Evolutionary conservation across 2,888 invertebrate genomes (phyloP).

Genomic region (Rotaria magnacalcarata): DNA sequence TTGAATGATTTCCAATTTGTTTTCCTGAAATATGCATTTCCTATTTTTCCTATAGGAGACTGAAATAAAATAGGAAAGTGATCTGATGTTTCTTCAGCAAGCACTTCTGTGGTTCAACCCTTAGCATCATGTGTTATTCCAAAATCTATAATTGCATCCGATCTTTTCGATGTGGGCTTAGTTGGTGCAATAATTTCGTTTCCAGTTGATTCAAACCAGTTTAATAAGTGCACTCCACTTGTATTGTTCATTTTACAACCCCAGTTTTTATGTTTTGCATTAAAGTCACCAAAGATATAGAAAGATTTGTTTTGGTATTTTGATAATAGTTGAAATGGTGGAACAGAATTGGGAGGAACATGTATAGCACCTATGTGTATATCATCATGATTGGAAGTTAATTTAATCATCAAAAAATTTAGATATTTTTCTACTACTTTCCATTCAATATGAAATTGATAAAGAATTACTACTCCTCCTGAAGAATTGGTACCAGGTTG

Average conservation of each 20-base stretch:
- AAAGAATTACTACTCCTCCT: neutral
- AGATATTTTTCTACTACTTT: neutral
- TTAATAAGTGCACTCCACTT: neutral
- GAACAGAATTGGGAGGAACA: neutral
- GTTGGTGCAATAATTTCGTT: neutral
- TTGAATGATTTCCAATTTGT: neutral
- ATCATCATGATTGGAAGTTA: neutral
- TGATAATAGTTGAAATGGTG: neutral
- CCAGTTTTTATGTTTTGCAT: neutral
- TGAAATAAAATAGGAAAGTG: neutral
- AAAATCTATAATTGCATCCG: neutral
- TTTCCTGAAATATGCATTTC: neutral
- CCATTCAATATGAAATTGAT: neutral
- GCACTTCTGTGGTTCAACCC: neutral
- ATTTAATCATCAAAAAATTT: neutral
- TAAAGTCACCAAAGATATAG: neutral
- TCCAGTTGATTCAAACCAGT: neutral
- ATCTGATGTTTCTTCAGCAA: neutral
- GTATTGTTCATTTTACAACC: neutral
- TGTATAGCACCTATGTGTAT: neutral
- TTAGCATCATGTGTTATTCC: neutral
- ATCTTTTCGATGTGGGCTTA: neutral
- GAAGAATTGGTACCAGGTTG: neutral
- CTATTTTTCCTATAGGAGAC: neutral
- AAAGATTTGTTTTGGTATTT: too few species aligned